These are phyloP conservation scores for Drosophila elegans DNA, from an alignment of 1,140 invertebrate genomes.

Conservation along the genomic window DNA sequence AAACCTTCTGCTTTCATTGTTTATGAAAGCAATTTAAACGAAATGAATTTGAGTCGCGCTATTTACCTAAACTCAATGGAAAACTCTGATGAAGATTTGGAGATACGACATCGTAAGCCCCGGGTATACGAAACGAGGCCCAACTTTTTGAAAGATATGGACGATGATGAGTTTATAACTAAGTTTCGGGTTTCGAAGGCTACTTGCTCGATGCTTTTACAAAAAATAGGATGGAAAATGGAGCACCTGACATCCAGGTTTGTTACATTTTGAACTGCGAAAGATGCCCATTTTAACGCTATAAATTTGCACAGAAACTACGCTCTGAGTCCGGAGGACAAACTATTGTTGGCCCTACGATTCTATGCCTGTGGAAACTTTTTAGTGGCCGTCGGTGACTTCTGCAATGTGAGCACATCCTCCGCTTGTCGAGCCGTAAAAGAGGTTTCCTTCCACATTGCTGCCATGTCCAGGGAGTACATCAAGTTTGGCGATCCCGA, in stretches of 20 bases:
- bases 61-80: slow-evolving; percentile 2
- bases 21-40: background rate
- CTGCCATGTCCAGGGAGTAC: slow-evolving; percentile 3
- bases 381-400: background rate
- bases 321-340: background rate
- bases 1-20: no score
- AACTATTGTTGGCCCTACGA: background rate
- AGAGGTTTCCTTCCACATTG: slow-evolving; percentile 10
- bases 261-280: background rate
- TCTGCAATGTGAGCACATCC: background rate
- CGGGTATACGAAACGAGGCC: background rate
- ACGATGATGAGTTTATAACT: background rate
- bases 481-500: slow-evolving; percentile 3
- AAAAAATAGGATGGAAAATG: background rate
- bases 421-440: slow-evolving; percentile 1
- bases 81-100: background rate
- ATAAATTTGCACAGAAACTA: background rate
- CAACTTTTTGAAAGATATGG: background rate
- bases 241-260: background rate
- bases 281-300: background rate
- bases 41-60: background rate
- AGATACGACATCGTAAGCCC: background rate
- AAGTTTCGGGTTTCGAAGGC: slow-evolving; percentile 4
- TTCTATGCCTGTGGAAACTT: slow-evolving; percentile 3
- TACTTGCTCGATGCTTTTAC: background rate